These are phyloP conservation scores for Drosophila picticornis DNA, from an alignment of 2,888 invertebrate genomes.

Conservation along the genomic window DNA sequence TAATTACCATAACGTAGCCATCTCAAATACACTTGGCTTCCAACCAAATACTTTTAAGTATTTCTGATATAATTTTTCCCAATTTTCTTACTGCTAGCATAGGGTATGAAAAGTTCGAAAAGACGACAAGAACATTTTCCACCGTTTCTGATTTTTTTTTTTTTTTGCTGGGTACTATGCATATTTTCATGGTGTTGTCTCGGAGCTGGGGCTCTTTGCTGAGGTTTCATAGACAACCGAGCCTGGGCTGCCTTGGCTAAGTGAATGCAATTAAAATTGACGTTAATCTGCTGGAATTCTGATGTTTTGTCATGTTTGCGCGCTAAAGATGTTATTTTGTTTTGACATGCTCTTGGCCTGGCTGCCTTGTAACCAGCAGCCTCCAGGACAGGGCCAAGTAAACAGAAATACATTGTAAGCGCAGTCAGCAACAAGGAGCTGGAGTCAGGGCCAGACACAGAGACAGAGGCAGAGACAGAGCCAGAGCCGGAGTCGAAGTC, in stretches of 20 bases:
- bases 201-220: conserved; percentile 56
- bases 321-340: conserved; percentile 81
- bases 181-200: conserved; percentile 60
- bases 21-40: neutral
- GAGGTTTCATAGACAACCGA: conserved; percentile 55
- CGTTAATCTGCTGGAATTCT: conserved; percentile 81
- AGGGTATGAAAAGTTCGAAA: conserved; percentile 22
- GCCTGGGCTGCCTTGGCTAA: conserved; percentile 55
- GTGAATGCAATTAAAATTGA: conserved; percentile 82
- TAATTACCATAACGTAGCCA: neutral
- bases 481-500: neutral
- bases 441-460: conserved; percentile 10
- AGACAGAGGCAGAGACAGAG: neutral
- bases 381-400: conserved; percentile 36
- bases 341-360: conserved; percentile 79
- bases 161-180: conserved; percentile 50
- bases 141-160: conserved; percentile 3
- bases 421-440: conserved; percentile 47
- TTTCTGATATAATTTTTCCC: neutral
- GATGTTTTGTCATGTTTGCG: conserved; percentile 82
- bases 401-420: conserved; percentile 28
- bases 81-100: neutral
- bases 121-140: neutral
- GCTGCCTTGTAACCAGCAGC: conserved; percentile 48
- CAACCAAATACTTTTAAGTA: neutral